These are phyloP conservation scores for Phytoseiulus persimilis DNA, from an alignment of 2,888 invertebrate genomes.

Conservation along the genomic window DNA sequence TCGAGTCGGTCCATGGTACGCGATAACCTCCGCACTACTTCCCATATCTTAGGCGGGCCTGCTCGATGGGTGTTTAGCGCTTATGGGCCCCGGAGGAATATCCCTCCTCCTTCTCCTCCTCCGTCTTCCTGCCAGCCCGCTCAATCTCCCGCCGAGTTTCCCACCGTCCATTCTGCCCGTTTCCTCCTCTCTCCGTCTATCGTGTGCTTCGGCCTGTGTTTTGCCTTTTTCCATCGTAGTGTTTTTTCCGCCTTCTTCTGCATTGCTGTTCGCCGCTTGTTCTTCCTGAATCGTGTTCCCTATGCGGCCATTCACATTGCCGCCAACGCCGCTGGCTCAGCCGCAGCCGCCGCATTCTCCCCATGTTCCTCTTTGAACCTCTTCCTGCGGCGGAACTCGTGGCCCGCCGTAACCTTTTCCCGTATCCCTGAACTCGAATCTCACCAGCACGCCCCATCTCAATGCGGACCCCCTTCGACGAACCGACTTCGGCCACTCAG, in stretches of 20 bases:
- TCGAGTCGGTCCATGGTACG: neutral
- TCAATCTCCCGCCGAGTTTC: neutral
- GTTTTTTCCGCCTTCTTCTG: neutral
- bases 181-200: neutral
- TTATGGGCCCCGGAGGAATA: neutral
- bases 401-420: neutral
- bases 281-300: neutral
- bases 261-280: neutral
- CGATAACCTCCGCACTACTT: constrained; percentile 5
- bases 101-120: neutral
- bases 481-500: neutral
- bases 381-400: neutral
- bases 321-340: neutral
- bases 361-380: neutral
- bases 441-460: neutral
- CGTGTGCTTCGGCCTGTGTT: neutral
- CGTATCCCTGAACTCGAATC: neutral
- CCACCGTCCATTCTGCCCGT: neutral
- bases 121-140: neutral
- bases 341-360: neutral
- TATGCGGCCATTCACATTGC: neutral
- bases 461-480: too few relatives aligned
- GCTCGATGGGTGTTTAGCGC: constrained; percentile 5
- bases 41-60: neutral
- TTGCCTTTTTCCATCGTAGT: neutral